Evolutionary conservation across 2,113 vertebrate genomes (phyloP).

Genomic region (Propithecus coquereli): DNA sequence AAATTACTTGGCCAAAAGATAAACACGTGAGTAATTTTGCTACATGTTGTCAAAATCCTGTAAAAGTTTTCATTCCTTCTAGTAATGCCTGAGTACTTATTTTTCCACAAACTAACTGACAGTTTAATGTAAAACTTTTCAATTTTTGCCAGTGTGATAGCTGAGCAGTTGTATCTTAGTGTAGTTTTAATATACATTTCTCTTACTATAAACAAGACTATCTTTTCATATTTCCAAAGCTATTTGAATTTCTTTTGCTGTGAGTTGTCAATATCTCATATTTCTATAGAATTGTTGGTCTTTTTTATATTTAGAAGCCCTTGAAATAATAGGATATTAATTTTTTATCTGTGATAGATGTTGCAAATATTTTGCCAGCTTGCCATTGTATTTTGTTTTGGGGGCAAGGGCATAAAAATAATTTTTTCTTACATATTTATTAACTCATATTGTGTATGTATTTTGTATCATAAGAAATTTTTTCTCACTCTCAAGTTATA

Average conservation of each 20-base stretch:
- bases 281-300: background rate
- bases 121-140: background rate
- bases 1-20: background rate
- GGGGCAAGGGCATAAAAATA: background rate
- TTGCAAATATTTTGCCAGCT: background rate
- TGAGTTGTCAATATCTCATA: background rate
- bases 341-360: background rate
- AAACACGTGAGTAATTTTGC: background rate
- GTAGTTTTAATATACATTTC: background rate
- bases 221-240: background rate
- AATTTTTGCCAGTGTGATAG: background rate
- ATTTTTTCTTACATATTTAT: background rate
- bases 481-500: background rate
- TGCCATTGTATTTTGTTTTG: background rate
- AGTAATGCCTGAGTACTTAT: background rate
- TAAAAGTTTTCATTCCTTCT: background rate
- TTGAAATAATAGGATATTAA: background rate
- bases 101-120: background rate
- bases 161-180: background rate
- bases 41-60: background rate
- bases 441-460: background rate
- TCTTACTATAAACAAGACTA: background rate
- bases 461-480: background rate
- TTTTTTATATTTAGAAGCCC: background rate
- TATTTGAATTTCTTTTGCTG: background rate